Conservation (phyloP, 1,140 invertebrate species). For the Bombyx mandarina region DNA sequence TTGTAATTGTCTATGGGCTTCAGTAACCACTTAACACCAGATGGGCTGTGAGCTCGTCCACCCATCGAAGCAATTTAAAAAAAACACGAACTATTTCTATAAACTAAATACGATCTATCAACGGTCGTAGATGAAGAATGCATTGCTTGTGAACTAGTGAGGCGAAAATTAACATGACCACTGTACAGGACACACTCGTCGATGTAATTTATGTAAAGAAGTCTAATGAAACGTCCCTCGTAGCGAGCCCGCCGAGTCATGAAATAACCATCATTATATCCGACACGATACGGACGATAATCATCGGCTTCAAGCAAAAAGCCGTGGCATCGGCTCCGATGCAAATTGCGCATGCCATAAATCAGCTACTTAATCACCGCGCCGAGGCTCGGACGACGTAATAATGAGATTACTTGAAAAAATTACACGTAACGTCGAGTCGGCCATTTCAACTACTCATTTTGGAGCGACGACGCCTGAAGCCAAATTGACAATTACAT, state of each 20-base stretch:
- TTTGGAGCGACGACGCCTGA: background rate
- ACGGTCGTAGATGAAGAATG: too few relatives aligned
- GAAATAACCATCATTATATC: conserved; percentile 66
- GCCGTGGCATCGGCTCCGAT: conserved; percentile 56
- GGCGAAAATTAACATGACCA: conserved; percentile 50
- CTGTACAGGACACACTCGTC: conserved; percentile 36
- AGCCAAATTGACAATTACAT: too few relatives aligned
- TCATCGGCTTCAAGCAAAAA: conserved; percentile 59
- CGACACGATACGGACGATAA: conserved; percentile 67
- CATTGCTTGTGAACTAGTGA: too few relatives aligned
- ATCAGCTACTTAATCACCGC: conserved; percentile 66
- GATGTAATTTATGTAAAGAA: conserved; percentile 60
- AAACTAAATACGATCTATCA: too few relatives aligned
- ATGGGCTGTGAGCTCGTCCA: too few relatives aligned
- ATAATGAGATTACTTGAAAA: conserved; percentile 68
- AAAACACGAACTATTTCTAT: too few relatives aligned
- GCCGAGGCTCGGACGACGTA: conserved; percentile 31
- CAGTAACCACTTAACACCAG: too few relatives aligned
- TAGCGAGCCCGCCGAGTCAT: conserved; percentile 54
- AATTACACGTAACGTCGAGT: conserved; percentile 33
- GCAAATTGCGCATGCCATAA: conserved; percentile 67
- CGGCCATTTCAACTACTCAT: background rate
- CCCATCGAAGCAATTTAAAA: too few relatives aligned
- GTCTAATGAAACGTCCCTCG: conserved; percentile 64
- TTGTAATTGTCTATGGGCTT: too few relatives aligned